Percentiles rank a stretch among this genome's conserved stretches.
Evolutionary conservation across 2,113 vertebrate genomes (phyloP).

Genomic region (Jaculus jaculus): DNA sequence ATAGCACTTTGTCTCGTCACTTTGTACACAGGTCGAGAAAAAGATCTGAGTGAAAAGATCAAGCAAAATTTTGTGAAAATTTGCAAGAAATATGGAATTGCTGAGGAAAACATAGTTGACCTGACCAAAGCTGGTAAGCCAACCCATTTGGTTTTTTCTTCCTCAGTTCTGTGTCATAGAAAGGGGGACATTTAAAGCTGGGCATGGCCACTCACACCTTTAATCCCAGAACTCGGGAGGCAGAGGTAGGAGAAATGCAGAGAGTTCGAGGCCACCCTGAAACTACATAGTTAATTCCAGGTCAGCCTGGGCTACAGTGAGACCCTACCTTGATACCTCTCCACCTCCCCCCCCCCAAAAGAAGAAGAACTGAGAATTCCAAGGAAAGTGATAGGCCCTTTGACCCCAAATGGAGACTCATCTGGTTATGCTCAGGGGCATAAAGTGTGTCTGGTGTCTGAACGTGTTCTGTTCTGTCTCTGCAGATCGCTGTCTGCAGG

Average conservation of each 20-base stretch:
- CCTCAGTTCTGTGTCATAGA: background rate
- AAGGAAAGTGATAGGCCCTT: background rate
- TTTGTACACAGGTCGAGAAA: slow-evolving; percentile 6
- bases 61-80: background rate
- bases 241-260: too few species aligned
- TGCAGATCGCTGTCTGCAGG: slow-evolving; percentile 54
- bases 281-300: too few species aligned
- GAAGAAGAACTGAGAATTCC: too few species aligned
- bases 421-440: background rate
- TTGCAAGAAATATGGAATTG: background rate
- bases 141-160: background rate
- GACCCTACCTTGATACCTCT: too few species aligned
- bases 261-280: too few species aligned
- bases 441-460: background rate
- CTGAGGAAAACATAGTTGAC: background rate
- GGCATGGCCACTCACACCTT: too few species aligned
- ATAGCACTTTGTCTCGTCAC: background rate
- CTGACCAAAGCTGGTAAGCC: slow-evolving; percentile 30
- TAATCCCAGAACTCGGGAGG: too few species aligned
- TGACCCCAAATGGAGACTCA: background rate
- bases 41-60: background rate
- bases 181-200: background rate
- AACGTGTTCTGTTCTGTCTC: slow-evolving; percentile 13
- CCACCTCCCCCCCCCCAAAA: too few species aligned
- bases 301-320: too few species aligned